phyloP scores from a whole-genome alignment of 2,113 vertebrate genomes.

The Neolamprologus variostigma region DNA sequence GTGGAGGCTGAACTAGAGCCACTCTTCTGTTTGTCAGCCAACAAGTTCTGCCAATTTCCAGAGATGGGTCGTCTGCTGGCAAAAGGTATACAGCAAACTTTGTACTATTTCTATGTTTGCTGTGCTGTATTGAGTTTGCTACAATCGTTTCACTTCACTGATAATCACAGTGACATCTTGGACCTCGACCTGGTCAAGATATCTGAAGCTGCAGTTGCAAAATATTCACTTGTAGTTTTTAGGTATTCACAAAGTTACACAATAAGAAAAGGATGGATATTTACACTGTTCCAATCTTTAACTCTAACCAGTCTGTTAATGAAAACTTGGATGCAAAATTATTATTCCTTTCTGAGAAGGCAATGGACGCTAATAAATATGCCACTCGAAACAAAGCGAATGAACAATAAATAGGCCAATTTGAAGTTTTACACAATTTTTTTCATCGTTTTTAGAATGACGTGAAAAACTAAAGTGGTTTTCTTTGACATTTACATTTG shows the following conservation, averaged over 20 bases:
- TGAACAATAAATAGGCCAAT: neutral
- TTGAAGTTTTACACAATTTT: neutral
- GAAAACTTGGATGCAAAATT: neutral
- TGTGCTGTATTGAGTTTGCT: conserved; percentile 2
- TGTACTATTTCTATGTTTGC: neutral
- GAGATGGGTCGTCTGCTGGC: neutral
- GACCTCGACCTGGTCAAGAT: neutral
- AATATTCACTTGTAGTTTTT: neutral
- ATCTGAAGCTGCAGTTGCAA: neutral
- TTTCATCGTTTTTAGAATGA: neutral
- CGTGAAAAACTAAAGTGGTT: neutral
- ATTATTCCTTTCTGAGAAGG: neutral
- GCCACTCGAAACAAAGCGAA: neutral
- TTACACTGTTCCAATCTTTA: neutral
- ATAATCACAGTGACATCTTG: conserved; percentile 24
- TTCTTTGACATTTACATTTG: neutral
- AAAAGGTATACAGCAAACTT: neutral
- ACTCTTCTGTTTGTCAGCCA: neutral
- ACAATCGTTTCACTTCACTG: conserved; percentile 18
- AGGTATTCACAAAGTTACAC: neutral
- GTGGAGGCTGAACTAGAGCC: neutral
- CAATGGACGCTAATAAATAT: neutral
- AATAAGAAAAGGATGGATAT: neutral
- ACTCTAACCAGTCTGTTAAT: neutral
- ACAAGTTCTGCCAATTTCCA: neutral